Evolutionary conservation across 53 echinoderm and acorn worm genomes (phyloP), one percentile per base, ranked within the genome.

Genomic region (Paelopatides confundens): DNA sequence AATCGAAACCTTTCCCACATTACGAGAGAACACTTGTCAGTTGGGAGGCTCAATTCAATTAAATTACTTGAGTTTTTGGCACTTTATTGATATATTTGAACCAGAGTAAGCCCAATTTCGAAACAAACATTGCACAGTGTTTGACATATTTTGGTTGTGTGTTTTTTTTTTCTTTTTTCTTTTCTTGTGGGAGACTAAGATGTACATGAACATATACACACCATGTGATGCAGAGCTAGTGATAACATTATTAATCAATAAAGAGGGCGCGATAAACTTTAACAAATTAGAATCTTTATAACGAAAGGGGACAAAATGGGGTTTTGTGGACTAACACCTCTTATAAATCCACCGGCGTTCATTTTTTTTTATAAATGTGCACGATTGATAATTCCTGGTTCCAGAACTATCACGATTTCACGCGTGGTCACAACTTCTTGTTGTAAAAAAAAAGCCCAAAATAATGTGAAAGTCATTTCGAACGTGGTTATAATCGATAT

Each of bases 401-500:
- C 58, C 23, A 58, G 2, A 58, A 58, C 58, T 21, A 21, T 58
- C 58, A 58, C 58, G 58, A 58, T 58, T 58, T 23, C 58, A 58
- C 58, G 24, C 58, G 58, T 58, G 58, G 58, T 58, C 69, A 35
- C 29, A 35, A 35, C 28, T 30, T 18, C 69, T 17, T 17, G 30
- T 68, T 68, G 5, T 68, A 18, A 68, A 68, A 68, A 15, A 7
- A 17, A 68, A 35, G 29, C 18, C 6, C 6, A 58, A 54, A 58
- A 58, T n/a, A 58, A 58, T 6, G 5, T 23, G 21, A 58, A 58
- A 58, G 58, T 58, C 58, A n/a, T 21, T 58, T 58, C 58, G n/a
- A 58, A 58, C n/a, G 58, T 58, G n/a, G 26, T 39, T 74, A 47
- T 46, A 74, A 74, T 74, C 74, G 74, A 74, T 74, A 74, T 58